Evolutionary conservation across 2,113 vertebrate species (phyloP).

Genomic region (Hippolais icterina): DNA sequence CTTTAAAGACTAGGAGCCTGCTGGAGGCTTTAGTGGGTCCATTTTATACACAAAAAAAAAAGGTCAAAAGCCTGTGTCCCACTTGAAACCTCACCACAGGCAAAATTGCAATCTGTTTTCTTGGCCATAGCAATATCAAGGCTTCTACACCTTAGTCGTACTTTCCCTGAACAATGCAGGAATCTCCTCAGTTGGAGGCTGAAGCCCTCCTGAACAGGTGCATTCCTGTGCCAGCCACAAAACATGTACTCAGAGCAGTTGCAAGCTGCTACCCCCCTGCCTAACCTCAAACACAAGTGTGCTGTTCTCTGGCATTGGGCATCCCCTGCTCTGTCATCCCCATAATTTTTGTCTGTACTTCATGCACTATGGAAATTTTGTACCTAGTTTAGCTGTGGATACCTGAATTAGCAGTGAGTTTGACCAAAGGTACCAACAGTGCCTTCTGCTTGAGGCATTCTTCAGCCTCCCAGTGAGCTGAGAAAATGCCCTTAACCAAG

Average conservation of each 20-base stretch:
- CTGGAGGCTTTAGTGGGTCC: neutral
- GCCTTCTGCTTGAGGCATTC: neutral
- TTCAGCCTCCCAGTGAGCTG: neutral
- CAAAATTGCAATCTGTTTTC: neutral
- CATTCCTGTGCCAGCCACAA: neutral
- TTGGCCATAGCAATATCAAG: neutral
- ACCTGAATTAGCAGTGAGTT: neutral
- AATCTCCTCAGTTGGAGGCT: neutral
- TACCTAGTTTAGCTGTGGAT: neutral
- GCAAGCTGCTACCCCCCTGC: neutral
- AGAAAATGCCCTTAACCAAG: neutral
- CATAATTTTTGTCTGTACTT: rapidly evolving
- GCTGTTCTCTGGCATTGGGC: neutral
- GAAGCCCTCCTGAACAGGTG: neutral
- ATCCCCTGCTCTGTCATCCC: neutral
- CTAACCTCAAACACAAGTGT: neutral
- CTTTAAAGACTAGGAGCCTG: neutral
- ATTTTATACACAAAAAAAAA: neutral
- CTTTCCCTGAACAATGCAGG: neutral
- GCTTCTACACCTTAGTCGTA: neutral
- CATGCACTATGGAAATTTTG: neutral
- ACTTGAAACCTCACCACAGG: neutral
- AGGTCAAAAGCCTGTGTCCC: neutral
- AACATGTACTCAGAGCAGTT: neutral
- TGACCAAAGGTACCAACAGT: neutral